phyloP scores from a whole-genome alignment of 2,797 vertebrate genomes.

The Morelia viridis region DNA sequence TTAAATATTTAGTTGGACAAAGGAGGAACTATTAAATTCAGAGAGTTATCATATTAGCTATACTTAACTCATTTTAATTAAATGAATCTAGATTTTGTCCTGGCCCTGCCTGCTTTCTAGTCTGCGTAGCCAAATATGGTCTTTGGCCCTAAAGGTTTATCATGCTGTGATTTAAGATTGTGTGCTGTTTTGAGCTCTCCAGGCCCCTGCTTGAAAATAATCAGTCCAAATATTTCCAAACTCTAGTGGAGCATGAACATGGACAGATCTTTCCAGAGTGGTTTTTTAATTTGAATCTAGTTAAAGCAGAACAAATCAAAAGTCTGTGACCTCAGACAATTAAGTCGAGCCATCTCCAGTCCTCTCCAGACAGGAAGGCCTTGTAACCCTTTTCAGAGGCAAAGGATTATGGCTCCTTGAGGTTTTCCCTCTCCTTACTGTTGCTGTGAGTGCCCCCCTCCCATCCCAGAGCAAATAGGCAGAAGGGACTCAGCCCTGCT shows the following conservation, averaged over 20 bases:
- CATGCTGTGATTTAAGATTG: not conserved
- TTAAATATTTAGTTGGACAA: not conserved
- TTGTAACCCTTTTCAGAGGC: not conserved
- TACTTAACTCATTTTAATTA: not conserved
- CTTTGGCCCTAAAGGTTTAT: not conserved
- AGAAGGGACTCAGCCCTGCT: not conserved
- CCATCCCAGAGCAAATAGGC: not conserved
- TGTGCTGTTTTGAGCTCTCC: not conserved
- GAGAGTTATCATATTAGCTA: not conserved
- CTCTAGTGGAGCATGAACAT: not conserved
- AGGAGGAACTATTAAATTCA: not conserved
- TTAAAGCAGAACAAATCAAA: not conserved
- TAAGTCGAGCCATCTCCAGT: not conserved
- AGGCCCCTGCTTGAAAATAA: not conserved
- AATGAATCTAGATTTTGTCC: not conserved
- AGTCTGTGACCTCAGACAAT: not conserved
- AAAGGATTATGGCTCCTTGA: not conserved
- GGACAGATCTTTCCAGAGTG: not conserved
- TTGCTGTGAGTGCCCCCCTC: not conserved
- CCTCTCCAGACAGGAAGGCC: not conserved
- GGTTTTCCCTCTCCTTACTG: not conserved
- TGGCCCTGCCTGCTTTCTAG: not conserved
- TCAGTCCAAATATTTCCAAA: not conserved
- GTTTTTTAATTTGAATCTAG: not conserved
- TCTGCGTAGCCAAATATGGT: not conserved